Evolutionary conservation across 2,888 invertebrate species (phyloP), one percentile per base, ranked within the genome.

Genomic region (Heliconius aoede): DNA sequence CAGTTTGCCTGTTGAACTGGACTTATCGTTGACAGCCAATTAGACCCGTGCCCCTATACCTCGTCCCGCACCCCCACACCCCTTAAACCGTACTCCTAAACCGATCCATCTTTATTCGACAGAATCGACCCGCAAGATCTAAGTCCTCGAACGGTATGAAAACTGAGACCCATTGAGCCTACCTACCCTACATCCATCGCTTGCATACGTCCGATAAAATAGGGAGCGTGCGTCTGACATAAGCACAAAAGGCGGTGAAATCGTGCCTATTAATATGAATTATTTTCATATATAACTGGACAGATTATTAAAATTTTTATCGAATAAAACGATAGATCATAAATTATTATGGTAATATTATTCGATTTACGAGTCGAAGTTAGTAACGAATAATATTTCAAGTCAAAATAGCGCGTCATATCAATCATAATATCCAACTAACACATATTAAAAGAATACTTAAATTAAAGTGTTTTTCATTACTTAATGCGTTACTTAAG

Each of bases 1-100:
- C 79, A 78, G 74, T 58, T 77, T 67, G 74, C 77, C 78, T 62
- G 69, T 81, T 80, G 81, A 86, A 87, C 88, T 88, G 90, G 88
- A 86, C 90, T 90, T 90, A 88, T 89, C 88, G 89, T 88, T 93
- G 94, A 94, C 94, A 94, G 87, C 91, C 94, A 94, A 94, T 94
- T 94, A 94, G 88, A 89, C 89, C 83, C 85, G 79, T 87, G 85
- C 87, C 90, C 89, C 85, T 84, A 84, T 76, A 72, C 83, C 81
- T 81, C 80, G 82, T 81, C 84, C 82, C 83, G 81, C 82, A 81
- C 81, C 82, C 78, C 84, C 71, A 78, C 82, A 81, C 85, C 86
- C 85, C 84, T 84, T 82, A 85, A 84, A 87, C 88, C 87, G 86
- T 86, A 86, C 88, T 88, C 86, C 85, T 84, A 83, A 83, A 85